Evolutionary conservation across 2,113 vertebrate species (phyloP), one percentile per base, ranked within the genome.

Genomic region (Carassius carassius): DNA sequence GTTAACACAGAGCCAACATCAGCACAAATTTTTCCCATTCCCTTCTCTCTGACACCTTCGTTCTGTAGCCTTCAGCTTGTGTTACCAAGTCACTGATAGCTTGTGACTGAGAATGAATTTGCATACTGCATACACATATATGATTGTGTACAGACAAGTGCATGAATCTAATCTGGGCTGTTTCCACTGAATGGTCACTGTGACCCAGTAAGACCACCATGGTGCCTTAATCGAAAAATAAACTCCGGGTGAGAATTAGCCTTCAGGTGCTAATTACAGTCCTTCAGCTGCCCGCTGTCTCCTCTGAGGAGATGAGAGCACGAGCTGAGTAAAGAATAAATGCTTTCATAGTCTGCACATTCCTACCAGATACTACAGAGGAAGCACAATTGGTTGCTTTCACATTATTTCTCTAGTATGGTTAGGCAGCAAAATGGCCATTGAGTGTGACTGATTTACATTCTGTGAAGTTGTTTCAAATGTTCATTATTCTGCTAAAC

Each of bases 211-310:
- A 14, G 60, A 65, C n/a, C 85, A 79, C 81, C 81, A 56, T 37
- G 74, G 74, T 14, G 56, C 47, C 70, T 44, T 78, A 83, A 83
- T 86, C 75, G 75, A 84, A 83, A 88, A 88, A 86, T 81, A 85
- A 84, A 81, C 75, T 58, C 41, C 23, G 13, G 51, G 77, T 85
- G 21, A 85, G 75, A 80, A 83, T 83, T 51, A 85, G 81, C 65
- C 78, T 80, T 83, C 78, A 77, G 84, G 80, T 65, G 84, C 82
- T 85, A 85, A 88, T 88, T 83, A 79, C 81, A 85, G 62, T 84
- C 67, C 73, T 85, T 80, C 75, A 88, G 49, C 60, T 83, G 82
- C 84, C 87, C 78, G 84, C 80, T 76, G 75, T 85, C 44, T 73
- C 49, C 56, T 63, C 65, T 12, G 67, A 74, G 47, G 79, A 58